Conservation (phyloP, 2,113 vertebrate species). For the Craseonycteris thonglongyai region DNA sequence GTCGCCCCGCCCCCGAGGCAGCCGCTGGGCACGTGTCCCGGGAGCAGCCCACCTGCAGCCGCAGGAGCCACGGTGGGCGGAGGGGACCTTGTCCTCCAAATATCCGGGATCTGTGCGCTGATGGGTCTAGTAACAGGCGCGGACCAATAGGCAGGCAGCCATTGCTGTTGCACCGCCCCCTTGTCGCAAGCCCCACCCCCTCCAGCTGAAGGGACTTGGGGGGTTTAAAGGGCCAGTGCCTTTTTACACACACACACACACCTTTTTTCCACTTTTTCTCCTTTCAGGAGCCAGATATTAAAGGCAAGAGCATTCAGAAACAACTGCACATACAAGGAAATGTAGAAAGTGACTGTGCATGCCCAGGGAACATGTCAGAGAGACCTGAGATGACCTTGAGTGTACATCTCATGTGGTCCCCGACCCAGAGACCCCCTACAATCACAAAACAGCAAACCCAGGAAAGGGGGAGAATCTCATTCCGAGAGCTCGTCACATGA, state of each 20-base stretch:
- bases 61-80: background rate
- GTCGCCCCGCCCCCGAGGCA: background rate
- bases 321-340: background rate
- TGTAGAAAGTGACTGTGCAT: background rate
- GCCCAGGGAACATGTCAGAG: background rate
- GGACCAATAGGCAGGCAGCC: too few species aligned
- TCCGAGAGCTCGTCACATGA: too few species aligned
- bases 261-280: background rate
- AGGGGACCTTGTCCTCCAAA: background rate
- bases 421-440: too few species aligned
- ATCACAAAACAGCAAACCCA: too few species aligned
- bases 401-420: background rate
- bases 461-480: background rate
- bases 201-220: background rate
- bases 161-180: accelerated
- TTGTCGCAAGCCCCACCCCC: background rate
- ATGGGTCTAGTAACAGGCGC: background rate
- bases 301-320: background rate
- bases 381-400: background rate
- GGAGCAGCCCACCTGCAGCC: background rate
- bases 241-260: background rate
- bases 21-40: background rate
- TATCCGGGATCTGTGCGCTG: background rate
- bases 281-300: background rate
- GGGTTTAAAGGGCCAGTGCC: background rate